Base-by-base conservation (phyloP, 2,113 vertebrate genomes). In the Cyprinodon brontotheroides region DNA sequence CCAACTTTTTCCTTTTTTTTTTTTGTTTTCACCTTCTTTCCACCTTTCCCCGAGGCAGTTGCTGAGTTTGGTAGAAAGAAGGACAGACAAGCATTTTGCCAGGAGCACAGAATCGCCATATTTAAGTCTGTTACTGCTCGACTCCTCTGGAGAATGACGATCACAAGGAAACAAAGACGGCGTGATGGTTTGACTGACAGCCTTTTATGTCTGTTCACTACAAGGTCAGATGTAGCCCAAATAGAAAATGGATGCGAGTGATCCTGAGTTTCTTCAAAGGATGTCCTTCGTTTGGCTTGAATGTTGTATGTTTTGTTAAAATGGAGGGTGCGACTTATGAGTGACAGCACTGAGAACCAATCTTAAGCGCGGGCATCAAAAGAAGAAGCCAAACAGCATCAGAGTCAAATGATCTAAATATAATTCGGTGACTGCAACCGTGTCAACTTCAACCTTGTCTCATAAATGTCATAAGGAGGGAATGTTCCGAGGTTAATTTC, bases 151-250 rank as follows among this genome's bases (percentile, higher is more conserved):
- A 91, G 86, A 87, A 91, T 69, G 89, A 88, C 82, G 83, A 87
- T 69, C 86, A 70, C 75, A 17, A 60, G 76, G 85, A 89, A 87
- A 89, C 81, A 89, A 90, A 89, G 86, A 71, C 81, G 64, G 72
- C 74, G 29, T 53, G 71, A 75, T 7, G 75, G 80, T 74, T 89
- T 88, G 89, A 92, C 82, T 89, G 89, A 89, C 87, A 88, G 86
- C 83, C 85, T 88, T 89, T 92, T 15, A 88, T 86, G 89, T 89
- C 85, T 83, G 68, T 29, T 68, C 83, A 41, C 83, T 81, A 78
- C 91, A 91, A 92, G 89, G 91, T 92, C 89, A 90, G 82, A 79
- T 84, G 83, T 77, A 76, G 11, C 83, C 78, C 75, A 86, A 84
- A 86, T 36, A 76, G 71, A 75, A 82, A 83, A 84, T 14, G 79